These are phyloP conservation scores for Chiloscyllium punctatum DNA, from an alignment of 2,797 vertebrate species.

Conservation along the genomic window DNA sequence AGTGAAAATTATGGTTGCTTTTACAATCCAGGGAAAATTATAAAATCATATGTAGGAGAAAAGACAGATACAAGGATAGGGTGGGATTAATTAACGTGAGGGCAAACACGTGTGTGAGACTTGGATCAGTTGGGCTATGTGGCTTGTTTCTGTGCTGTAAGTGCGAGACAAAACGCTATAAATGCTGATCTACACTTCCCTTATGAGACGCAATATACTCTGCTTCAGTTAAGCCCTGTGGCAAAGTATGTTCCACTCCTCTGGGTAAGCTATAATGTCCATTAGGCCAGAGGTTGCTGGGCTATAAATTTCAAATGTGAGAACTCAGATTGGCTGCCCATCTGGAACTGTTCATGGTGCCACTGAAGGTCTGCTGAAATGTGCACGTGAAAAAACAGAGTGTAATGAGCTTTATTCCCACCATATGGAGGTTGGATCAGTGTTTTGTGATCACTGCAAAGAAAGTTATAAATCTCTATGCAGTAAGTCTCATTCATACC, in stretches of 20 bases:
- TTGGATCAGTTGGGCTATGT: too few relatives aligned
- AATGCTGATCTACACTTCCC: too few relatives aligned
- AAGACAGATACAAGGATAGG: neutral
- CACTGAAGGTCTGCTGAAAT: neutral
- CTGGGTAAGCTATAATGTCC: neutral
- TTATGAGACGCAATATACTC: neutral
- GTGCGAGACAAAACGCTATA: too few relatives aligned
- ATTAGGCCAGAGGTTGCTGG: neutral
- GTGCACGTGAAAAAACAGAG: neutral
- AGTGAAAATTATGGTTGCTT: neutral
- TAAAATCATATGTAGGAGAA: neutral
- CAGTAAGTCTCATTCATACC: neutral
- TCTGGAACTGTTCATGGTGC: neutral
- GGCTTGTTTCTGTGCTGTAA: too few relatives aligned
- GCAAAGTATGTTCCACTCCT: neutral
- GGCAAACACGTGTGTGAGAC: neutral
- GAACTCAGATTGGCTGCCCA: neutral
- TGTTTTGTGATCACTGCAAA: neutral
- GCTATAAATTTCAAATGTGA: conserved; percentile 19
- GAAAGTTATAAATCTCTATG: neutral
- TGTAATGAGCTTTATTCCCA: neutral
- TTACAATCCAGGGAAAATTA: neutral
- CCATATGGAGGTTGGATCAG: neutral
- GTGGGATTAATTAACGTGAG: neutral
- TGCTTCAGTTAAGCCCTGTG: neutral